Base-by-base conservation (phyloP, 2,888 invertebrate genomes). In the Calameuta idolon region DNA sequence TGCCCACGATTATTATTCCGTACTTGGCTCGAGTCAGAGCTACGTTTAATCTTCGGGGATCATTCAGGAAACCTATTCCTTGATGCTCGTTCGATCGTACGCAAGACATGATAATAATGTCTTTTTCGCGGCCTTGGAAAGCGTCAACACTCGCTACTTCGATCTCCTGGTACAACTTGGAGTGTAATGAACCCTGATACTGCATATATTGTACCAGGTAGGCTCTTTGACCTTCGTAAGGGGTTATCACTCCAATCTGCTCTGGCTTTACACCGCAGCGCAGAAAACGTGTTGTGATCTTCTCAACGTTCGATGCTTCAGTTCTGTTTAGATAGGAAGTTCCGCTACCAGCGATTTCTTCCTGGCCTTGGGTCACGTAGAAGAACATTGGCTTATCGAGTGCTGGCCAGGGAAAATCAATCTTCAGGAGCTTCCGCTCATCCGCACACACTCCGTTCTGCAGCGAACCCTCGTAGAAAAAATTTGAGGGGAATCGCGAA, bases 121-220 rank as follows among this genome's bases (percentile, higher is more conserved):
- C 99, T 89, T 99, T 99, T 90, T 99, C 99, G 75, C 99, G 94
- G 0, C 99, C 99, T 92, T 99, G 99, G 92, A 99, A 99, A 0
- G 99, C 99, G 92, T 99, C 99, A 4, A 99, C 99, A 92, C 98
- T 99, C 12, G 99, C 99, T 0, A 99, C 99, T 92, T 99, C 99
- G 77, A 99, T 98, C 90, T 99, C 99, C 92, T 98, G 96, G 91
- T 99, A 99, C 0, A 99, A 93, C 89, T 99, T 99, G 69, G 98
- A 96, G 90, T 99, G 98, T 77, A 99, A 93, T 15, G 98, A 97
- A 15, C 99, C 99, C 90, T 98, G 99, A 90, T 98, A 98, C 92
- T 99, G 99, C 99, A 99, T 99, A 91, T 99, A 98, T 90, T 99
- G 99, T 0, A 97, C 99, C 81, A 99, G 93, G 90, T 98, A 99